Percentiles rank a stretch among this genome's conserved stretches.
Evolutionary conservation across 2,113 vertebrate genomes (phyloP).

Genomic region (Pseudopodoces humilis): DNA sequence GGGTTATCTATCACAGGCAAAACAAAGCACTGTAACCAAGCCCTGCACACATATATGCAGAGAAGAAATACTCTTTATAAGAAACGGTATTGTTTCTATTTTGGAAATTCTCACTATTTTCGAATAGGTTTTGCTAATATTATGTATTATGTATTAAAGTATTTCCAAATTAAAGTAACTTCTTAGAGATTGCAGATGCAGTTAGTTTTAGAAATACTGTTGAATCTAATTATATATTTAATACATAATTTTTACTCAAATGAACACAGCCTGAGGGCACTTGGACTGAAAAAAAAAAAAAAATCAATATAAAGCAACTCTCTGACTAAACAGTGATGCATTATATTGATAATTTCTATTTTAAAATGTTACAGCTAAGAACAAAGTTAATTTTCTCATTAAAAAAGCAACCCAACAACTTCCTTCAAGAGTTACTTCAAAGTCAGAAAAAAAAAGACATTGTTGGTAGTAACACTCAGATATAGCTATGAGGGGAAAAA

Average conservation of each 20-base stretch:
- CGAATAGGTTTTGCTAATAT: not conserved
- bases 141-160: not conserved
- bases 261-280: conserved; percentile 1
- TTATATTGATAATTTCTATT: conserved; percentile 67
- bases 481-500: not conserved
- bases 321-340: conserved; percentile 20
- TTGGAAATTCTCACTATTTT: not conserved
- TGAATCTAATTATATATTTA: conserved; percentile 48
- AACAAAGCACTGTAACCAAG: not conserved
- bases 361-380: conserved; percentile 64
- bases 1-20: not conserved
- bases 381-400: conserved; percentile 59
- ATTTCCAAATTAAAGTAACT: conserved; percentile 31
- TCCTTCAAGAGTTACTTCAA: conserved; percentile 15
- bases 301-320: conserved; percentile 51
- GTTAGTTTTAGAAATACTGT: not conserved
- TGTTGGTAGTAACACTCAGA: not conserved
- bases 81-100: not conserved
- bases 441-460: not conserved
- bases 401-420: not conserved
- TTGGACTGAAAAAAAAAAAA: conserved; percentile 30
- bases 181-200: not conserved
- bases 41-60: accelerated
- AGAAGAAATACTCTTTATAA: not conserved
- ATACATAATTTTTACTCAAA: conserved; percentile 63